Base-by-base conservation (phyloP, 2,888 invertebrate species). In the Coleophora deauratella region DNA sequence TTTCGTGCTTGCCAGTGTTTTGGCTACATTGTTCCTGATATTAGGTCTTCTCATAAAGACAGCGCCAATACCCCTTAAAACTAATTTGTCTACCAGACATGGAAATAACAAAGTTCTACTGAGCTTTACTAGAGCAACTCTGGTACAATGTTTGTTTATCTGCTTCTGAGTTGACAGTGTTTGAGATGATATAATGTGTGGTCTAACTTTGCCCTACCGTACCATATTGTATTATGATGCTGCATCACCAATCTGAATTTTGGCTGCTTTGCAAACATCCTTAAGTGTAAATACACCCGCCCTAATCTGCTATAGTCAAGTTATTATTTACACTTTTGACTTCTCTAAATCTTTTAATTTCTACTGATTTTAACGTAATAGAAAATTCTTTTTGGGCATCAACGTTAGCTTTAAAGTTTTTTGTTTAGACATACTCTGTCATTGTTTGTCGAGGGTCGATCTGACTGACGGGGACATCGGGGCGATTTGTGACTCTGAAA, bases 1-100 rank as follows among this genome's bases (percentile, higher is more conserved):
- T 72, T 72, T 66, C 61, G 66, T 64, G 66, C 59, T 65, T 65
- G 57, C 13, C 33, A 13, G 9, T 64, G 57, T 71, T 77, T 72
- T 59, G 66, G 70, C 69, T 78, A 77, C 74, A 77, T 73, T 80
- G 77, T 78, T 70, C 67, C 70, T 72, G 65, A 68, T 74, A 75
- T 72, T 69, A 62, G 59, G 62, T 62, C 64, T 66, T 68, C 62
- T 57, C 66, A 59, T 70, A 67, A 70, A 74, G 71, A 66, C 72
- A 70, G 71, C 62, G 57, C 60, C 62, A 66, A 59, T 64, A 55
- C 57, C 50, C 51, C 55, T 51, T 46, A 51, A 61, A 67, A 66
- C 68, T 73, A 72, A 76, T 72, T 75, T 72, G 56, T 58, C 55
- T 57, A 53, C 49, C 52, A 57, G 60, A 60, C 54, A 66, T 63